Evolutionary conservation across 2,888 invertebrate species (phyloP).

Genomic region (Euclidia mi): DNA sequence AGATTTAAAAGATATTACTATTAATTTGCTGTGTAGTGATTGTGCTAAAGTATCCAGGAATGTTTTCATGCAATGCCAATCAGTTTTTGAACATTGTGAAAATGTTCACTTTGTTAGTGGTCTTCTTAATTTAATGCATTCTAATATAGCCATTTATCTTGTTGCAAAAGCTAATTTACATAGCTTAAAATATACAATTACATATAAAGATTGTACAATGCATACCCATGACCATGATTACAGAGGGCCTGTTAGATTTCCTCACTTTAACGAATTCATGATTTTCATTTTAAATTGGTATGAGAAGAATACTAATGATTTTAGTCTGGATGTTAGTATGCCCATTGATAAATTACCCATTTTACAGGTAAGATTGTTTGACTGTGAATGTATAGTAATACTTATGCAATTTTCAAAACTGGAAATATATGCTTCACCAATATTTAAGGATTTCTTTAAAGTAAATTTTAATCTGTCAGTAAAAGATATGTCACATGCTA

Average conservation of each 20-base stretch:
- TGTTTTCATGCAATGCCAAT: slow-evolving; percentile 62
- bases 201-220: slow-evolving; percentile 45
- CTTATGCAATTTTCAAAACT: slow-evolving; percentile 43
- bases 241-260: slow-evolving; percentile 11
- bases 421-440: slow-evolving; percentile 61
- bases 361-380: slow-evolving; percentile 52
- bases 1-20: slow-evolving; percentile 69
- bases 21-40: slow-evolving; percentile 69
- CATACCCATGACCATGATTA: not conserved
- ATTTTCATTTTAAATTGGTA: slow-evolving; percentile 64
- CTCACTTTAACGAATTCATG: slow-evolving; percentile 58
- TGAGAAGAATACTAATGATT: slow-evolving; percentile 15
- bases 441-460: slow-evolving; percentile 66
- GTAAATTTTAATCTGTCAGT: slow-evolving; percentile 61
- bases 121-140: slow-evolving; percentile 63
- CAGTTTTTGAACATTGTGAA: slow-evolving; percentile 70
- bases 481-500: slow-evolving; percentile 42
- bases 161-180: slow-evolving; percentile 65
- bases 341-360: slow-evolving; percentile 36
- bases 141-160: slow-evolving; percentile 58
- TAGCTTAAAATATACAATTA: slow-evolving; percentile 66
- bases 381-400: slow-evolving; percentile 70
- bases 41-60: slow-evolving; percentile 26
- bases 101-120: slow-evolving; percentile 77
- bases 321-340: slow-evolving; percentile 11